Percentiles rank a stretch among this genome's conserved stretches.
These are phyloP conservation scores for Thereva unica DNA, from an alignment of 2,888 invertebrate genomes.

Conservation along the genomic window DNA sequence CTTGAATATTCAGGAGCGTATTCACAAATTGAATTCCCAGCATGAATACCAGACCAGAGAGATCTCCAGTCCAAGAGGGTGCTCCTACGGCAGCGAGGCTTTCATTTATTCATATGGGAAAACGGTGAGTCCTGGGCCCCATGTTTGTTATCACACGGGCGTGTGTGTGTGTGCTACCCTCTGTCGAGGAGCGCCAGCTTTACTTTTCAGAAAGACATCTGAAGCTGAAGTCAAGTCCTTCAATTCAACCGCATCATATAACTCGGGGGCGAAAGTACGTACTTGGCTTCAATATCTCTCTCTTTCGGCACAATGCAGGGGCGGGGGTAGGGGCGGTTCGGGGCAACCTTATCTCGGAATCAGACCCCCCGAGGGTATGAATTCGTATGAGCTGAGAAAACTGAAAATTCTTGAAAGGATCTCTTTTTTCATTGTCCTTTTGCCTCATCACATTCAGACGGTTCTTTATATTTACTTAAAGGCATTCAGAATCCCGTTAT, in stretches of 20 bases:
- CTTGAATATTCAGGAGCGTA: conserved; percentile 1
- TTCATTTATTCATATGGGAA: conserved; percentile 21
- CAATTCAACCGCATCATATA: conserved; percentile 15
- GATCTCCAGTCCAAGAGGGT: neutral
- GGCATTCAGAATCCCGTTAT: no score
- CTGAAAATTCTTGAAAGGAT: no score
- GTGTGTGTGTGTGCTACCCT: neutral
- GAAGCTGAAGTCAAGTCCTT: neutral
- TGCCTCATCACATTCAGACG: no score
- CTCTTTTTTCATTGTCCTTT: no score
- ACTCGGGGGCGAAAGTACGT: conserved; percentile 8
- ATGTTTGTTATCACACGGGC: conserved; percentile 13
- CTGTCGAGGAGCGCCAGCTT: neutral
- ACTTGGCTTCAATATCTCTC: conserved; percentile 5
- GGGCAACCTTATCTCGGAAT: no score
- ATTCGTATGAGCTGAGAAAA: no score
- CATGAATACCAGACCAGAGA: conserved; percentile 7
- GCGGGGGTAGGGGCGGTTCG: no score
- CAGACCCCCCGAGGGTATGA: no score
- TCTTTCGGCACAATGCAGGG: no score
- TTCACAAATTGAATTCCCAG: conserved; percentile 16
- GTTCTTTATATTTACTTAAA: no score
- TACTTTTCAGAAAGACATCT: neutral
- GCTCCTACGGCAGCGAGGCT: neutral
- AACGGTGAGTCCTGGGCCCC: conserved; percentile 6